Base-by-base conservation (phyloP, 2,797 vertebrate species). In the Manis javanica region DNA sequence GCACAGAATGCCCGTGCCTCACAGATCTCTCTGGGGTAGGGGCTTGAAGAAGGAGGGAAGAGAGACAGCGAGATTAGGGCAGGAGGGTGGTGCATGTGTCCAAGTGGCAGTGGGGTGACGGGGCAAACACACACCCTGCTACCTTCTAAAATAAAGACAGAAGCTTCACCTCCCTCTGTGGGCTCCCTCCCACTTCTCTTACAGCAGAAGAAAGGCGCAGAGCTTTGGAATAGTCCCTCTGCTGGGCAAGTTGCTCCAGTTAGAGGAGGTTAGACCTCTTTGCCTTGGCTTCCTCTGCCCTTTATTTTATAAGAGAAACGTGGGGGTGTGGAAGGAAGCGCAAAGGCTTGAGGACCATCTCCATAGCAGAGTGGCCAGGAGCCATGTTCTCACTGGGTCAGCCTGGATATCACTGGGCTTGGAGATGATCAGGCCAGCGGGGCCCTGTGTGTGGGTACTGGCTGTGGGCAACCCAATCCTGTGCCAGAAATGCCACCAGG, bases 91-190 rank as follows among this genome's bases (percentile, higher is more conserved):
- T 16, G 7, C 4, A 7, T 0, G 12, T 39, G 4, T 82, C 49
- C 42, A 46, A 0, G 49, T 7, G 29, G 39, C 4, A 7, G 11
- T 4, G 37, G 42, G 23, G 7, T 0, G 2, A 81, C 21, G 49
- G 31, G 10, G 42, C 34, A 19, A 7, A 72, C 7, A 16, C 59
- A 49, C 3, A 71, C 9, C 24, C 1, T 21, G 5, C 16, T 88
- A 31, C 72, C 29, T 57, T 88, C 86, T 34, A 26, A 72, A 85
- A 81, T 34, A 37, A 26, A 16, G 34, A 69, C 4, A 75, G n/a
- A 34, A 75, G 59, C 24, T 18, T 66, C 19, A 14, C 29, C 61
- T 59, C 46, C 5, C n/a, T 31, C 51, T 42, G 21, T 31, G 39
- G 10, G 39, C 86, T 90, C 42, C 34, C 87, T 77, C 63, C 31